Evolutionary conservation across 2,113 vertebrate species (phyloP), one percentile per base, ranked within the genome.

Genomic region (Spilogale gracilis): DNA sequence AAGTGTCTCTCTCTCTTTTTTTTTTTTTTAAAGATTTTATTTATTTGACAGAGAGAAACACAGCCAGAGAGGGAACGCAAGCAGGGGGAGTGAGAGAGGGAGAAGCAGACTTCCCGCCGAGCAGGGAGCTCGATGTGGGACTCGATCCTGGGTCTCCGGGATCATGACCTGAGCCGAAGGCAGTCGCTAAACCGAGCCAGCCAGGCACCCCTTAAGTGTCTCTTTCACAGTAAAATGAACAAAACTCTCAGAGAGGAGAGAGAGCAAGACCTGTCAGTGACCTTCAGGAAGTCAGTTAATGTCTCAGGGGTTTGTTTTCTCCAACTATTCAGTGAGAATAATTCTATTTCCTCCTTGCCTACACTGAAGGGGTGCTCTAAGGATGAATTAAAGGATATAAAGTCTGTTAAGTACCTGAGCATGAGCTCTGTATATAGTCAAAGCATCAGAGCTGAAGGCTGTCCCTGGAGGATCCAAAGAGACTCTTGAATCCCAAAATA

Each of bases 241-340:
- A 58, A 73, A 83, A 32, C 17, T 58, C 25, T 82, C 14, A 80
- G 52, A 54, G 21, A 88, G 43, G 27, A n/a, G 12, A 58, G n/a
- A 43, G 23, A 79, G 7, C 12, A 60, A 74, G 30, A 85, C 10
- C 60, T 93, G 56, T 88, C 23, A 73, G 4, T 73, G 73, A 87
- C 63, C 73, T 86, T 90, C 23, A 67, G 23, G 60, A 32, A 60
- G 60, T 69, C 83, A 63, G 43, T 79, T 63, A 60, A 45, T 54
- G 25, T 89, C n/a, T 85, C 23, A 48, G 58, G 74, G 69, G 93
- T 89, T 52, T 97, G 56, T 92, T 83, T 91, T 88, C 65, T 79
- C 52, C 69, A 69, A 61, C 43, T 63, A 43, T 58, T 27, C 20
- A 63, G 25, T 93, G 27, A 48, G 81, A 89, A 58, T 50, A 84